Base-by-base conservation (phyloP, 2,888 invertebrate genomes). In the Nemoura dubitans region DNA sequence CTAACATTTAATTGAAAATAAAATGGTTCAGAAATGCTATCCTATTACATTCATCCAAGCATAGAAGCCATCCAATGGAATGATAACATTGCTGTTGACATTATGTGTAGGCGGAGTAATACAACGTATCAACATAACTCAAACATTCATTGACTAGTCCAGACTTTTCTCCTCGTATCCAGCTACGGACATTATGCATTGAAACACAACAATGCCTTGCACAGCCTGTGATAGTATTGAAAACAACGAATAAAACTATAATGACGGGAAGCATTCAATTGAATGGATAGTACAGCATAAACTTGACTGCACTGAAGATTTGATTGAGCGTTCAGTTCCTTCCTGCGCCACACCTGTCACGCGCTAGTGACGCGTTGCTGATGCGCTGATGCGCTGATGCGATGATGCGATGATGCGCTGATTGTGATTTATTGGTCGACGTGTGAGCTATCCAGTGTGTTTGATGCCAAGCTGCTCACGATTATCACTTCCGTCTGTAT, bases 271-370 rank as follows among this genome's bases (percentile, higher is more conserved):
- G 59, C 59, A 7, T 59, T 59, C 59, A 59, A 21, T 59, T 21
- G 16, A 59, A 59, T 59, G 21, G 59, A 10, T 59, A 21, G 59
- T 59, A 21, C 59, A 36, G 36, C 59, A 59, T 59, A 59, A 59
- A 59, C 59, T 59, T 59, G 59, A 59, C 59, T 59, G 59, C 3
- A 21, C 59, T 59, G 59, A 59, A 59, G 59, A 59, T 59, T 28
- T 81, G 81, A 81, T 81, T 28, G 30, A 81, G 81, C 21, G 30
- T 30, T 81, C 81, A 5, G 81, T 81, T 81, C 81, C 81, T 81
- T 81, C 81, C 81, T 29, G 81, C 59, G 59, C 21, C 59, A 59
- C 14, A 59, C 59, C 59, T 59, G 59, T 59, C 59, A 59, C 59
- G 59, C 21, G 59, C 5, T 21, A 81, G 29, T n/a, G 78, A 27